Conservation (phyloP, 2,797 vertebrate genomes). For the Podarcis siculus region DNA sequence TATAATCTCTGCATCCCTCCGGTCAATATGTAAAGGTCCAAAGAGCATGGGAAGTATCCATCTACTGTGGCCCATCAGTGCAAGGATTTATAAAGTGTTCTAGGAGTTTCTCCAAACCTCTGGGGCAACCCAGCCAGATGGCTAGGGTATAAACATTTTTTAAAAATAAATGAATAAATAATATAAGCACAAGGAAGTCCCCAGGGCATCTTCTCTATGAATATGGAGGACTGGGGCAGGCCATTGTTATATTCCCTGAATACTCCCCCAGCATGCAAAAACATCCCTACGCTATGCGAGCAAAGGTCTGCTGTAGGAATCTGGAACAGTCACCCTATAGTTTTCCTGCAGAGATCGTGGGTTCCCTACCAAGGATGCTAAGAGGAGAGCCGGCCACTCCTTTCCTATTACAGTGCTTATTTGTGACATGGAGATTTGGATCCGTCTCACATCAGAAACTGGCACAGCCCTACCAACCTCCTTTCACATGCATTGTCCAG, state of each 20-base stretch:
- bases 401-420: background rate
- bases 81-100: too few species aligned
- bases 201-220: background rate
- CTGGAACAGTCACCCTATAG: background rate
- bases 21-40: too few species aligned
- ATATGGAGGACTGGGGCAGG: background rate
- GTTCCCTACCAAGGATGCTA: background rate
- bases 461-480: background rate
- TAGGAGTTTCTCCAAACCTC: too few species aligned
- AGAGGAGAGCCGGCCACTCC: background rate
- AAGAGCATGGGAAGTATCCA: too few species aligned
- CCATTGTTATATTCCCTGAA: background rate
- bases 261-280: background rate
- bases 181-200: background rate
- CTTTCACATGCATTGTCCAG: accelerated
- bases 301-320: background rate
- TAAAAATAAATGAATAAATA: too few species aligned
- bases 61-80: too few species aligned
- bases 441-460: background rate
- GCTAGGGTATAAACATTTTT: too few species aligned
- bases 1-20: too few species aligned
- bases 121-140: too few species aligned
- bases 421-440: background rate
- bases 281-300: background rate
- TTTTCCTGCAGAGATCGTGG: background rate